phyloP scores from a whole-genome alignment of 2,888 invertebrate genomes.

The Allophyes oxyacanthae region DNA sequence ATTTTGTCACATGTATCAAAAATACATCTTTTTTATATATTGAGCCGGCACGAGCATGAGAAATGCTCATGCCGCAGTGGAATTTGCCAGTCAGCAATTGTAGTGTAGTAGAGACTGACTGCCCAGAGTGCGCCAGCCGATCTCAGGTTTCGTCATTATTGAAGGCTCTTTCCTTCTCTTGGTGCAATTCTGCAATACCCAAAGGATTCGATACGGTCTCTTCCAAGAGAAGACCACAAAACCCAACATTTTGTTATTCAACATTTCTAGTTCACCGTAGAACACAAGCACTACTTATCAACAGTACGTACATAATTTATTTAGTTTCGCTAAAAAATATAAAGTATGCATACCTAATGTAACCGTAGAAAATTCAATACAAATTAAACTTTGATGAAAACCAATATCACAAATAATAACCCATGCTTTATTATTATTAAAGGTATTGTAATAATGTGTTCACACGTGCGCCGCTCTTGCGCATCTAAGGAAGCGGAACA shows the following conservation, averaged over 20 bases:
- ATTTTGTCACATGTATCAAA: no score
- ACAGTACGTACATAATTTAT: constrained; percentile 35
- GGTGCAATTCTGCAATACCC: no score
- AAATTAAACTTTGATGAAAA: constrained; percentile 50
- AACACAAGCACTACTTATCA: constrained; percentile 26
- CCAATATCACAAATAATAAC: constrained; percentile 26
- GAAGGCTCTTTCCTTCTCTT: no score
- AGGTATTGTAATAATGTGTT: constrained; percentile 37
- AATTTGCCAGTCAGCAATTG: no score
- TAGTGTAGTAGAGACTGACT: no score
- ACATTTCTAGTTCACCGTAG: constrained; percentile 3
- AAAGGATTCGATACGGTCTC: no score
- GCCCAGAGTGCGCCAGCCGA: no score
- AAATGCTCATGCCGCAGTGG: no score
- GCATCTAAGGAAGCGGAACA: constrained; percentile 79
- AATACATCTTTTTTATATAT: no score
- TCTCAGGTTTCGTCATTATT: no score
- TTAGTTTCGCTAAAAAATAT: constrained; percentile 36
- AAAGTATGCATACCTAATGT: constrained; percentile 27
- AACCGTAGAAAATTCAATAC: constrained; percentile 37
- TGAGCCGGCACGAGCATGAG: no score
- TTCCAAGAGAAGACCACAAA: no score
- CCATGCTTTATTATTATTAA: constrained; percentile 25
- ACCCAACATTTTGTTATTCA: constrained; percentile 2
- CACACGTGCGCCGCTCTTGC: constrained; percentile 62